Percentiles rank a stretch among this genome's conserved stretches.
Evolutionary conservation across 2,113 vertebrate genomes (phyloP).

Genomic region (Fulica atra): DNA sequence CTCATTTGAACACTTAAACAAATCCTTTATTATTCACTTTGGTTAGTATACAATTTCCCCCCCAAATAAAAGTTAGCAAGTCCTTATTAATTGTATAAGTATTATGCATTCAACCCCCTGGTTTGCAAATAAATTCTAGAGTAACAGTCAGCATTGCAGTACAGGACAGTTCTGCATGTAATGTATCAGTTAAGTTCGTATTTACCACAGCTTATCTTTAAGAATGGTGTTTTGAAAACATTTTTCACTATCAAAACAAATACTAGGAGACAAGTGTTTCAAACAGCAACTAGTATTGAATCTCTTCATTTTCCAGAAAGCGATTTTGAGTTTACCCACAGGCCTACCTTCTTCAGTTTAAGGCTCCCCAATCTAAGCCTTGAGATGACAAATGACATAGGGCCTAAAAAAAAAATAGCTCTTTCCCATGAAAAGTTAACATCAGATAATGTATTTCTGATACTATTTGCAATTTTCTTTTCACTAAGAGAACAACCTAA

Average conservation of each 20-base stretch:
- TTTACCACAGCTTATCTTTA: constrained; percentile 5
- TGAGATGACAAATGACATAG: constrained; percentile 68
- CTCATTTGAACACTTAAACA: not conserved
- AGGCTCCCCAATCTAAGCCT: constrained; percentile 68
- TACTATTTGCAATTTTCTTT: constrained; percentile 49
- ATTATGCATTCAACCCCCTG: not conserved
- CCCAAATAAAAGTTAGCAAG: not conserved
- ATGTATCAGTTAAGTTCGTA: not conserved
- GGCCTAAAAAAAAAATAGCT: constrained; percentile 69
- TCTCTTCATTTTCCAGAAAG: constrained; percentile 51
- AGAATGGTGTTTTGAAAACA: not conserved
- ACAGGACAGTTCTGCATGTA: not conserved
- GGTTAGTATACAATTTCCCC: not conserved
- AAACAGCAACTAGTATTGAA: constrained; percentile 27
- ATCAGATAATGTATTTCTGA: constrained; percentile 59
- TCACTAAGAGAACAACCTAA: constrained; percentile 43
- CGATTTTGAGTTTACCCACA: constrained; percentile 53
- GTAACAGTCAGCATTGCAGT: not conserved
- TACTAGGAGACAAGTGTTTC: not conserved
- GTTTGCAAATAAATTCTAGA: not conserved
- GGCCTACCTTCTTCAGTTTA: constrained; percentile 68
- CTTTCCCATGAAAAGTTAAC: constrained; percentile 69
- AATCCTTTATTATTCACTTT: not conserved
- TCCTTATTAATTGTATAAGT: constrained; percentile 23
- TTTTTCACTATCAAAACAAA: constrained; percentile 14